Percentiles rank a stretch among this genome's conserved stretches.
These are phyloP conservation scores for Porites divaricata DNA, from an alignment of 92 coral and sea anemone species.

Conservation along the genomic window DNA sequence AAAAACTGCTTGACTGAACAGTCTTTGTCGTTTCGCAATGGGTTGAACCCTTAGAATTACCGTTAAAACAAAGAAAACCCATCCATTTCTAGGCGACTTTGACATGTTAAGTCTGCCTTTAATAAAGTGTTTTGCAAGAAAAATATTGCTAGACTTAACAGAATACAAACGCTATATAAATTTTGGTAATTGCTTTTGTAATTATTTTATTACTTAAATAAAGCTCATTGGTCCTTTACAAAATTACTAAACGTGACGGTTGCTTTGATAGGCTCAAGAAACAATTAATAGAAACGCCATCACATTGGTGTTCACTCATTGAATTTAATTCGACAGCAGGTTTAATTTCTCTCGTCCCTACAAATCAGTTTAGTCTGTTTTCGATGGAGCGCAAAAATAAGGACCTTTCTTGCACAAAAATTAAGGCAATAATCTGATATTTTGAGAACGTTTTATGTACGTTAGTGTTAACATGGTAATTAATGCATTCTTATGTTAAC, in stretches of 20 bases:
- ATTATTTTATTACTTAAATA: not conserved
- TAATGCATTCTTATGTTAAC: too few relatives aligned
- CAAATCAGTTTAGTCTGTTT: too few relatives aligned
- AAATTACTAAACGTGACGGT: slow-evolving; percentile 2
- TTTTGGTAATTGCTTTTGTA: not conserved
- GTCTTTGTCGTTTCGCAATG: not conserved
- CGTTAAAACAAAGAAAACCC: not conserved
- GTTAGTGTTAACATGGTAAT: too few relatives aligned
- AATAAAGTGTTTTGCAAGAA: not conserved
- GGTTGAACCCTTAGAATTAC: not conserved
- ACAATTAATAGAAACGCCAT: not conserved
- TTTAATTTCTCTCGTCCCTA: too few relatives aligned
- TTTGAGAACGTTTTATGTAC: too few relatives aligned
- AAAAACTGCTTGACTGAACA: not conserved
- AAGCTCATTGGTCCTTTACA: not conserved
- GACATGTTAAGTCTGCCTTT: not conserved
- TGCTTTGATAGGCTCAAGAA: not conserved
- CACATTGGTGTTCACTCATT: not conserved
- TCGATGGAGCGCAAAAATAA: too few relatives aligned
- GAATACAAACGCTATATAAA: not conserved
- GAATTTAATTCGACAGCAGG: too few relatives aligned
- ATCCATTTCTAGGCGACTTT: not conserved
- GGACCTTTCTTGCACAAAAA: too few relatives aligned
- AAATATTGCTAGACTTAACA: not conserved
- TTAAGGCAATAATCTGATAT: too few relatives aligned